Evolutionary conservation across 2,888 invertebrate genomes (phyloP), one percentile per base, ranked within the genome.

Genomic region (Euphydryas editha): DNA sequence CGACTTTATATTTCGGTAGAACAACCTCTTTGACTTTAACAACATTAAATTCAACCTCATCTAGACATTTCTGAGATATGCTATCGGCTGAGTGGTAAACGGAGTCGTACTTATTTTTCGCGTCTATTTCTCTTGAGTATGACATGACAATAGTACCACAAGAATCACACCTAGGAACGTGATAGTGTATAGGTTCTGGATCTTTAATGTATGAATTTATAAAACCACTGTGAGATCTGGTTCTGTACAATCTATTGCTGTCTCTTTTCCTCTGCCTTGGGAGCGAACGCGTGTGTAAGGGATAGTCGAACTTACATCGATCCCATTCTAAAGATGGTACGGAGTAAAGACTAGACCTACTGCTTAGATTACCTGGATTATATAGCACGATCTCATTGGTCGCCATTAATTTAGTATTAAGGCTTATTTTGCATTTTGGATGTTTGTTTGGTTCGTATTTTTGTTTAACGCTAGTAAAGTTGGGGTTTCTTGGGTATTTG

Each of bases 271-370:
- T 78, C 59, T 72, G 76, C 15, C 88, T 77, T 0, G 89, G 84
- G 6, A 90, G 72, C 1, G 92, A 90, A 37, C 82, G 76, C 2
- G 88, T 85, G 36, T 84, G 77, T 1, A 80, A 72, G 0, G 70
- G 76, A 49, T 78, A 82, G 5, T 90, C 87, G 0, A 81, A 81
- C 67, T 75, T 87, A 65, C 81, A 82, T 57, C 77, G 80, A 1
- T 92, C 90, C 84, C 85, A 90, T 62, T 92, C 92, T 65, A 91
- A 75, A 0, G 92, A 92, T 0, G 88, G 81, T 20, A 92, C 85
- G 0, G 92, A 92, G 37, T 78, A 77, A 1, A 90, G 70, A 65
- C 92, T 92, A 7, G 90, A 89, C 1, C 83, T 74, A 73, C 86
- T 87, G 51, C 86, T 87, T 0, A 75, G 62, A 24, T 75, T 75